These are phyloP conservation scores for Chloebia gouldiae DNA, from an alignment of 2,113 vertebrate species.

Conservation along the genomic window DNA sequence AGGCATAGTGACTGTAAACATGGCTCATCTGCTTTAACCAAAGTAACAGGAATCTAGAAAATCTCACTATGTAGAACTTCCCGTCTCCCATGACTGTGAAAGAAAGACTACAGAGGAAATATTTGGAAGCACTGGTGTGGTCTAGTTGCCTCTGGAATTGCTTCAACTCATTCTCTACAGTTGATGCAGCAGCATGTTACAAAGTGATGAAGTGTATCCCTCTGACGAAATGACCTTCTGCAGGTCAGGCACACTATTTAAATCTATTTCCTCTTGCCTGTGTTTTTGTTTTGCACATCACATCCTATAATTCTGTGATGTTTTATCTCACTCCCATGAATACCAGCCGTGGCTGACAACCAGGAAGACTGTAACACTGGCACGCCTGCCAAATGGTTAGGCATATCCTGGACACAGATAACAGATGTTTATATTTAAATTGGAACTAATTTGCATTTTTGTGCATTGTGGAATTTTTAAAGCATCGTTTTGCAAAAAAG, in stretches of 20 bases:
- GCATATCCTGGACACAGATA: not conserved
- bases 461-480: not conserved
- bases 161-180: not conserved
- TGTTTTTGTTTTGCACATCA: not conserved
- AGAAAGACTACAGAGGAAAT: not conserved
- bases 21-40: not conserved
- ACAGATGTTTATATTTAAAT: constrained; percentile 34
- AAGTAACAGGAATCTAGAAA: not conserved
- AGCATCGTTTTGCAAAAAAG: constrained; percentile 15
- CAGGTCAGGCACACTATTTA: not conserved
- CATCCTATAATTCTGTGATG: not conserved
- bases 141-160: not conserved
- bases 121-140: not conserved
- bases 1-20: not conserved
- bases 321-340: not conserved
- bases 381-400: not conserved
- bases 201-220: not conserved
- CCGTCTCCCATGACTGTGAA: not conserved
- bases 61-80: not conserved
- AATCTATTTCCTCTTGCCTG: not conserved
- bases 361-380: not conserved
- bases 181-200: not conserved
- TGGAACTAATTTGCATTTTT: constrained; percentile 16
- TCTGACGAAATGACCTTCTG: not conserved
- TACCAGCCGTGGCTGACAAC: not conserved